Conservation (phyloP, 2,888 invertebrate genomes). For the Nemurella pictetii region DNA sequence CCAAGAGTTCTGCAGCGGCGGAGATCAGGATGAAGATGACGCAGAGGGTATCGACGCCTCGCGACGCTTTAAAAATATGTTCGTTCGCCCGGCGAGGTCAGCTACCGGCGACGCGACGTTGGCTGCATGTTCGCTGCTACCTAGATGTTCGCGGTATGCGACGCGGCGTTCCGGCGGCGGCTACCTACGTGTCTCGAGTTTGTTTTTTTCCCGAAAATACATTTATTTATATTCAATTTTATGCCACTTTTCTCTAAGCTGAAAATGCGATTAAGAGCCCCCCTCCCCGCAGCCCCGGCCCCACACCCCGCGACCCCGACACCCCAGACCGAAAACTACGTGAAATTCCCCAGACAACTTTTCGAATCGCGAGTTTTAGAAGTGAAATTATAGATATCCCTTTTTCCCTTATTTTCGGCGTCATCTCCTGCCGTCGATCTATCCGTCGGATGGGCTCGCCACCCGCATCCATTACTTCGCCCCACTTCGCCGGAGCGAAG, state of each 20-base stretch:
- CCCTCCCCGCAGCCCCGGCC: no score
- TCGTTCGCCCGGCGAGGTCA: neutral
- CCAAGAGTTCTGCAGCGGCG: neutral
- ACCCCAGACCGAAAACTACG: neutral
- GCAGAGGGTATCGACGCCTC: neutral
- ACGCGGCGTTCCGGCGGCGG: neutral
- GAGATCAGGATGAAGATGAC: neutral
- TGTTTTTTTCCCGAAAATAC: neutral
- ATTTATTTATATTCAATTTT: neutral
- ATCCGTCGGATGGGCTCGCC: constrained; percentile 1
- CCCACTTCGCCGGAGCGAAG: constrained; percentile 34
- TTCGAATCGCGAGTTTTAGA: neutral
- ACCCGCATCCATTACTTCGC: constrained; percentile 40
- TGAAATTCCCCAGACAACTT: neutral
- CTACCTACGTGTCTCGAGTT: neutral
- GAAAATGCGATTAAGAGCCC: neutral
- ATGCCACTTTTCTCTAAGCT: neutral
- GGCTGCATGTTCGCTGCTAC: no score
- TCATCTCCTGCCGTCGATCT: constrained; percentile 11
- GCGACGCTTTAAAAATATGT: neutral
- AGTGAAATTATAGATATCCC: constrained; percentile 25
- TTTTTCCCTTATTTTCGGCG: constrained; percentile 6
- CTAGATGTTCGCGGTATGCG: neutral
- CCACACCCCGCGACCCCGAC: neutral
- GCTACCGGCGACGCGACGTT: neutral